phyloP scores from a whole-genome alignment of 2,888 invertebrate genomes.

The Clusia tigrina region DNA sequence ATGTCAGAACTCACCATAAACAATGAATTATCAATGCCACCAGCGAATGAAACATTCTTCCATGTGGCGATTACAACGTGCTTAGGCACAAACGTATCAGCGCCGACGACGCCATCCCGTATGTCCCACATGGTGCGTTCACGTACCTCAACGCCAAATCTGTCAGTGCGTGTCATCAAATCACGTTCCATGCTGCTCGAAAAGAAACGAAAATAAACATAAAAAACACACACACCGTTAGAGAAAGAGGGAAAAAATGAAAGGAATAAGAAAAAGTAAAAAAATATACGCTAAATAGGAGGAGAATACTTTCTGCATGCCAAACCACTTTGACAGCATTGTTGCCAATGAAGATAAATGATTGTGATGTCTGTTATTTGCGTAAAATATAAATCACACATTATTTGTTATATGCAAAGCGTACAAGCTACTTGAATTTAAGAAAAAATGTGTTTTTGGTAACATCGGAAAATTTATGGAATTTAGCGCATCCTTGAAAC shows the following conservation, averaged over 20 bases:
- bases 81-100: slow-evolving; percentile 89
- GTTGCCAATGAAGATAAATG: slow-evolving; percentile 52
- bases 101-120: slow-evolving; percentile 88
- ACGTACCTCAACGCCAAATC: slow-evolving; percentile 84
- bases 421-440: too few relatives aligned
- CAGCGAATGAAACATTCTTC: slow-evolving; percentile 94
- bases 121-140: slow-evolving; percentile 90
- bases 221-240: slow-evolving; percentile 3
- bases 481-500: too few relatives aligned
- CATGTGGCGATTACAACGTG: slow-evolving; percentile 91
- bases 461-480: too few relatives aligned
- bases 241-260: slow-evolving; percentile 7
- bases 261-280: slow-evolving; percentile 5
- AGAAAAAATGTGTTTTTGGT: too few relatives aligned
- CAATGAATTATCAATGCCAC: slow-evolving; percentile 83
- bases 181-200: slow-evolving; percentile 71
- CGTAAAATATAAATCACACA: slow-evolving; percentile 47
- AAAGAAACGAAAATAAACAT: slow-evolving; percentile 9
- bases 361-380: slow-evolving; percentile 41
- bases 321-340: slow-evolving; percentile 31
- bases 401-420: neutral
- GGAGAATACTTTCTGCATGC: neutral
- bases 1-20: slow-evolving; percentile 68
- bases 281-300: neutral
- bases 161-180: slow-evolving; percentile 77